Evolutionary conservation across 1,140 invertebrate species (phyloP), one percentile per base, ranked within the genome.

Genomic region (Aricia agestis): DNA sequence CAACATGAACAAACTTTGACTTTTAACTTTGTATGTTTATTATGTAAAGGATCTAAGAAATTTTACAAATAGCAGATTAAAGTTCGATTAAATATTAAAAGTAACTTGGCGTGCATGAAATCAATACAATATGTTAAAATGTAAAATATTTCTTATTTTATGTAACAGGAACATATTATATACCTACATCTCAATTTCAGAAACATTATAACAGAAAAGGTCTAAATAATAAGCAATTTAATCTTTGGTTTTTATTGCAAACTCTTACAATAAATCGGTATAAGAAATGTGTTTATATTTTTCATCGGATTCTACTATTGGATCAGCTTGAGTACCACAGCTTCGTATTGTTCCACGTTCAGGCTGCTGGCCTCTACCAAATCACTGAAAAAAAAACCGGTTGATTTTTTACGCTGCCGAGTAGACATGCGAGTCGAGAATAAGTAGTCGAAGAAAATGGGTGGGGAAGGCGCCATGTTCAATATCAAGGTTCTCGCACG

Each of bases 281-380:
- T 4, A 13, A 3, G 13, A 52, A 52, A 52, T 15, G 5, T 52
- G 5, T 52, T 52, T 13, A 11, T 15, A 9, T 0, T 52, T 11
- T 11, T 13, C 3, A 52, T 52, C 45, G 11, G 13, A 13, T 13
- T 11, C 42, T 3, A 25, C 25, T 72, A 77, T 72, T 78, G 66
- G 61, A 82, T 71, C 63, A 84, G 75, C 79, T 83, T 85, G 0
- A 90, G 71, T 10, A 90, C 85, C 52, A 90, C 75, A 18, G 85
- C 72, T 78, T 90, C 87, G 10, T 61, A 76, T 17, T 73, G 82
- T 5, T 65, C 69, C 7, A 90, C 72, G 15, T 76, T 72, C 7
- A 82, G 59, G 19, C 61, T 74, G 57, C 70, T 72, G 3, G 85
- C 81, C 18, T 83, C 70, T 6, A 88, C 13, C 25, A 79, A 10